Base-by-base conservation (phyloP, 2,797 vertebrate species). In the Dendrocincla fuliginosa region DNA sequence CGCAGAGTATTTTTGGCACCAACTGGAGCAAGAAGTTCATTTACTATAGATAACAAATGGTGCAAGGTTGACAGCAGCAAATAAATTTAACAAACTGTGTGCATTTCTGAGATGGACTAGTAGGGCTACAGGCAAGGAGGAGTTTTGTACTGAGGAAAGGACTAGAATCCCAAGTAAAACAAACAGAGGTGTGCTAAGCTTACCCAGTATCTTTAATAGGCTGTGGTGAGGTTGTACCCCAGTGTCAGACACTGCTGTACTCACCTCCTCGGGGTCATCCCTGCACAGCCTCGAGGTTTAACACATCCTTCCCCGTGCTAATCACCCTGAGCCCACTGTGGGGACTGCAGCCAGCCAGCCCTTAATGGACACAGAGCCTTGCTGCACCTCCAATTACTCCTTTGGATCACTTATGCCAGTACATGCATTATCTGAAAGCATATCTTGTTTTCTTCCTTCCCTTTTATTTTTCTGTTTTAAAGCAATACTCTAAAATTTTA, bases 351-450 rank as follows among this genome's bases (percentile, higher is more conserved):
- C 20, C 39, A 92, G 81, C 52, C 89, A 95, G 87, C 68, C 70
- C 63, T 74, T 95, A 95, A 96, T 91, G 93, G 85, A 70, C 74
- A 76, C 2, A 89, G 68, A 82, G 83, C 63, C 83, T 56, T 60
- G 50, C 56, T 90, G 63, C 41, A 56, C 71, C 67, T 89, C 82
- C 91, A 76, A 93, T 94, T 90, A 37, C 63, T 57, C 70, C 52
- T 86, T 64, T 30, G 79, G 69, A 53, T 87, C 84, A 69, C 64
- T 94, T 56, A 60, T 84, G 84, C 79, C 95, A 92, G 70, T 30
- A 39, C 15, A 17, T 41, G 89, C 87, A 93, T 91, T 93, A 92
- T 76, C 87, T 91, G 73, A 92, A 92, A 96, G 53, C 18, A 1
- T 68, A 49, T 24, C 78, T 90, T 83, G 16, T 41, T 80, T 71